phyloP scores from a whole-genome alignment of 92 coral and sea anemone genomes.

The Parazoanthus darwini region DNA sequence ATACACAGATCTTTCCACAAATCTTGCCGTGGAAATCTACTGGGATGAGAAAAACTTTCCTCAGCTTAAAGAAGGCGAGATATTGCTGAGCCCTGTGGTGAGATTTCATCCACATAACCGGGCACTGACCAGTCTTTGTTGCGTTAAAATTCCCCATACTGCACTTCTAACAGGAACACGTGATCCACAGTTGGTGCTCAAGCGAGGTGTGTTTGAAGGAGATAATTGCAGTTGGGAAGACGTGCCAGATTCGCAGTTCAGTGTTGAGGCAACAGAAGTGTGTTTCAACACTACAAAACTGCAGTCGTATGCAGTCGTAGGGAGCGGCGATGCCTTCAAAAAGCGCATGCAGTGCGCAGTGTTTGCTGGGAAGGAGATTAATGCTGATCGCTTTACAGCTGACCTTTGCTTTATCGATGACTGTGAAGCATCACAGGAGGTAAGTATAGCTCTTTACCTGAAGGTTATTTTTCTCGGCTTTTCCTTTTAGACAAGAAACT shows the following conservation, averaged over 20 bases:
- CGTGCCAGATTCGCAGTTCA: background rate
- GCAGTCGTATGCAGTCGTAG: conserved; percentile 54
- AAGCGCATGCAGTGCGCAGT: conserved; percentile 75
- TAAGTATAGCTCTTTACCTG: background rate
- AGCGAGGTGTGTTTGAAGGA: conserved; percentile 8
- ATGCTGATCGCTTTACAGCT: conserved; percentile 45
- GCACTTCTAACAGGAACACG: conserved; percentile 22
- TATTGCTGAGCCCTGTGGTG: conserved; percentile 70
- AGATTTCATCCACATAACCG: conserved; percentile 52
- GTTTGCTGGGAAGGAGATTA: conserved; percentile 61
- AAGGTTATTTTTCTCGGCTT: background rate
- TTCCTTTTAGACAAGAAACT: background rate
- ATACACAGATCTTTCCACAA: conserved; percentile 11
- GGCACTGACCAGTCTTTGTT: conserved; percentile 6
- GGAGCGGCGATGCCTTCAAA: conserved; percentile 45
- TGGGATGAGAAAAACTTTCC: conserved; percentile 33
- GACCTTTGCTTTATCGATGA: conserved; percentile 68
- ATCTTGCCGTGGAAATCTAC: conserved; percentile 50
- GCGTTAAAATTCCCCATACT: conserved; percentile 64
- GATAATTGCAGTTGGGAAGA: conserved; percentile 51
- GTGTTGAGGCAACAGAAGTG: conserved; percentile 45
- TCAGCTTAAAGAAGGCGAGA: conserved; percentile 47
- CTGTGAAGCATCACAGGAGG: conserved; percentile 72
- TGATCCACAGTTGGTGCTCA: conserved; percentile 6
- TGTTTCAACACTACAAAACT: conserved; percentile 46